Percentiles rank a stretch among this genome's conserved stretches.
Conservation (phyloP, 2,888 invertebrate species). For the Flexamia atlantica region DNA sequence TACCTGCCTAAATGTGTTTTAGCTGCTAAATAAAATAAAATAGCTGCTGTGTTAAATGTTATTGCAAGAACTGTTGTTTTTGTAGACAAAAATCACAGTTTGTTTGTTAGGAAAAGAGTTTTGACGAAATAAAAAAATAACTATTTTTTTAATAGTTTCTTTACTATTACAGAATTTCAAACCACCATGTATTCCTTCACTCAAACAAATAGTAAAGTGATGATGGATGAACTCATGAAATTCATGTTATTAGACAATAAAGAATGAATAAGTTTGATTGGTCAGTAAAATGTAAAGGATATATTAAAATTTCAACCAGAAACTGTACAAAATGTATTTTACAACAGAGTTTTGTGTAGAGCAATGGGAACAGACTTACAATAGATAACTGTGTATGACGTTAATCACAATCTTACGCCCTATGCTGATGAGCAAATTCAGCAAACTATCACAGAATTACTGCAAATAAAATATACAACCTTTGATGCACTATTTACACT, state of each 20-base stretch:
- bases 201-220: too few relatives aligned
- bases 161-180: too few relatives aligned
- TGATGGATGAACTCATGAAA: too few relatives aligned
- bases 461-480: conserved; percentile 56
- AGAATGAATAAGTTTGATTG: background rate
- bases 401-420: conserved; percentile 28
- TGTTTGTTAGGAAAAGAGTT: too few relatives aligned
- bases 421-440: conserved; percentile 36
- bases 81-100: too few relatives aligned
- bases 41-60: too few relatives aligned
- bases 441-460: conserved; percentile 48
- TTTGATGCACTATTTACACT: conserved; percentile 41
- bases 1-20: background rate
- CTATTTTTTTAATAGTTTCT: too few relatives aligned
- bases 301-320: background rate
- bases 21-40: background rate
- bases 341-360: background rate
- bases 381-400: background rate
- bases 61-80: too few relatives aligned
- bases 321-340: conserved; percentile 20
- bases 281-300: background rate
- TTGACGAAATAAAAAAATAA: too few relatives aligned
- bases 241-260: background rate
- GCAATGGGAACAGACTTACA: background rate
- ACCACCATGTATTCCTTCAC: too few relatives aligned